Evolutionary conservation across 2,113 vertebrate genomes (phyloP), one percentile per base, ranked within the genome.

Genomic region (Ammodytes marinus): DNA sequence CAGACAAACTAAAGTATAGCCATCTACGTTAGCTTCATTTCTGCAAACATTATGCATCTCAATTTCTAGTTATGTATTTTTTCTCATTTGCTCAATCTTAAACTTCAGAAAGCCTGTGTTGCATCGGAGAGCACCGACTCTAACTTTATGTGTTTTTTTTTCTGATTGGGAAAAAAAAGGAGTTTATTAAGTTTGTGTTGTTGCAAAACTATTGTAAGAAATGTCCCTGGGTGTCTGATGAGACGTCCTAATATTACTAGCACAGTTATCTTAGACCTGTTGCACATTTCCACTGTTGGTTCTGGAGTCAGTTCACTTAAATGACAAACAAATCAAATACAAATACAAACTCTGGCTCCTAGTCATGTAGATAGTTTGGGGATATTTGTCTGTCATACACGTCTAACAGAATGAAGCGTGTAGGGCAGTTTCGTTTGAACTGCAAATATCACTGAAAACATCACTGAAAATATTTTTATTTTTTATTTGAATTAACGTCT

Each of bases 11-110:
- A 15, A 90, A 83, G 70, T 53, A 45, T 73, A 76, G 91, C 89
- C 80, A 92, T 90, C 92, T n/a, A 45, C 86, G 59, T 71, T 80
- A 9, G 17, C 17, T 61, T 77, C 64, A 70, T 84, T 80, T 85
- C 86, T 85, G 81, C 92, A 92, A 92, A 95, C 85, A 83, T 73
- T 84, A 86, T 86, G 83, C 78, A 85, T 83, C 66, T 74, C 11
- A 8, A 61, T 82, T 77, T 87, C 17, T 59, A 4, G 50, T 70
- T 40, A 47, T 45, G 12, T 68, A 17, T 46, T 35, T 79, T 81
- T 75, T 53, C 27, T 71, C 14, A 46, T 79, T 39, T 43, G 61
- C 37, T 57, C 17, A 1, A 60, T 69, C n/a, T 50, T 40, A 42
- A 61, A 70, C n/a, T 63, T 27, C 67, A 17, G 66, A 81, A 67